Conservation (phyloP, 2,797 vertebrate species). For the Acridotheres tristis region DNA sequence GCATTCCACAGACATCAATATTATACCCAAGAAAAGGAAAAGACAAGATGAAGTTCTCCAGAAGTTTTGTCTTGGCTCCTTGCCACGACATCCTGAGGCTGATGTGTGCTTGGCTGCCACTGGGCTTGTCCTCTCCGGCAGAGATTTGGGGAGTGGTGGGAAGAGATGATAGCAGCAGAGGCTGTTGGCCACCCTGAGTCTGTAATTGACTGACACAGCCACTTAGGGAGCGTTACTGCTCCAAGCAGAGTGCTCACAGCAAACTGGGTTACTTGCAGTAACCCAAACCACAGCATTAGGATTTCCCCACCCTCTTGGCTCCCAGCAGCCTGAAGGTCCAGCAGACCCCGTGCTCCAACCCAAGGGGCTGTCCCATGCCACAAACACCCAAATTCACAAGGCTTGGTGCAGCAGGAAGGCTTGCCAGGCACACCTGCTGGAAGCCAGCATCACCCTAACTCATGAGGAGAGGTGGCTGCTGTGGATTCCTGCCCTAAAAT, state of each 20-base stretch:
- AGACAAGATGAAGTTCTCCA: neutral
- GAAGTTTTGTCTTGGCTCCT: neutral
- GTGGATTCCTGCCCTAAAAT: neutral
- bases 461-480: neutral
- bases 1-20: neutral
- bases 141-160: constrained; percentile 44
- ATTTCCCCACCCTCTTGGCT: neutral
- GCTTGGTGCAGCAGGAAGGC: neutral
- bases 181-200: neutral
- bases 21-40: neutral
- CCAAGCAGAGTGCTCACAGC: neutral
- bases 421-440: neutral
- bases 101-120: neutral
- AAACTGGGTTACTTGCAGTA: neutral
- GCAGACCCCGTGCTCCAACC: fast-evolving
- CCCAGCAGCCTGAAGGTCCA: neutral
- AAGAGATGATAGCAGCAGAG: neutral
- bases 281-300: neutral
- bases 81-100: neutral
- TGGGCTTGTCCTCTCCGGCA: constrained; percentile 35
- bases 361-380: neutral
- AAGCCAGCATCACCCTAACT: neutral
- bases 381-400: neutral
- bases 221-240: neutral
- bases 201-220: constrained; percentile 31